Base-by-base conservation (phyloP, 2,797 vertebrate genomes). In the Sebastes diaconus region DNA sequence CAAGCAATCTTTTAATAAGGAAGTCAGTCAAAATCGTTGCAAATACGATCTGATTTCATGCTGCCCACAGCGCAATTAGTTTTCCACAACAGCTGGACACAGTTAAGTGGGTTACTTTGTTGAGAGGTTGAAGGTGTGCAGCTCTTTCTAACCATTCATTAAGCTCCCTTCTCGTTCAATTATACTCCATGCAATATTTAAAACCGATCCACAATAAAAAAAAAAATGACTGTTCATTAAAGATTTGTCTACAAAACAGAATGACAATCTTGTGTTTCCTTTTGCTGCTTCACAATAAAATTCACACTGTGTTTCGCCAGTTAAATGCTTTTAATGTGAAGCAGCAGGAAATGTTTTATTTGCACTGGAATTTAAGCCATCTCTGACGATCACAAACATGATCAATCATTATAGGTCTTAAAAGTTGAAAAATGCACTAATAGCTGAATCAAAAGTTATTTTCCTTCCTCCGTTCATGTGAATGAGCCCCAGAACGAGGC, bases 1-100 rank as follows among this genome's bases (percentile, higher is more conserved):
- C 32, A 68, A 79, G 67, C 11, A 70, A 64, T 3, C 2, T 65
- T 61, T 75, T 12, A 60, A 75, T 6, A 39, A 30, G 71, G 4
- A 61, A 80, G 65, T 80, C 50, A 73, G 18, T 52, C 18, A n/a
- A 52, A 52, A 52, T 68, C 32, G 73, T 78, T 75, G 67, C 22
- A 30, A 22, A 10, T 30, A 4, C 4, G 18, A 63, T 24, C 4
- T 60, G 22, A 36, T 39, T 25, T 61, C 30, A 27, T 10, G 29
- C 64, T 32, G 52, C 22, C 22, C 8, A 68, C 65, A 50, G 42
- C 3, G 18, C 42, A 50, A 50, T 50, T 20, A 46, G 20, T 14
- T 50, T 30, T 36, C 18, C 54, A 52, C 36, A 29, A 10, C 57
- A 25, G 39, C 27, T 54, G 22, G 22, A 29, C 22, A 52, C 9